A percentile compares a stretch with the other conserved stretches of the same genome.
Conservation (phyloP, 30 jellyfish, hydroid and myxozoan genomes). For the Mastigias papua region DNA sequence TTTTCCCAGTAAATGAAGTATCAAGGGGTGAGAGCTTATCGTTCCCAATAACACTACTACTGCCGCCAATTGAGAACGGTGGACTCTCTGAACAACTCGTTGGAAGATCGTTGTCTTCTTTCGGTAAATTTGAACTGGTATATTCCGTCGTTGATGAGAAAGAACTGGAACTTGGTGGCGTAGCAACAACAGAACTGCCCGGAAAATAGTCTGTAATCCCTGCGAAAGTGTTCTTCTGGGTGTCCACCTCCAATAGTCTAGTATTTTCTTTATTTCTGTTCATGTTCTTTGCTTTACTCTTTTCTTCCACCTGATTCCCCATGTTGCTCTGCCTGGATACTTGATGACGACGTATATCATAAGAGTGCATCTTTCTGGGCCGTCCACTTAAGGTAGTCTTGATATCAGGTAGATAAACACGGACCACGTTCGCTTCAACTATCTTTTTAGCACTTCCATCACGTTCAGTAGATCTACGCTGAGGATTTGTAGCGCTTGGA, state of each 20-base stretch:
- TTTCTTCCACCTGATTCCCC: neutral
- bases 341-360: neutral
- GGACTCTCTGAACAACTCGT: conserved; percentile 8
- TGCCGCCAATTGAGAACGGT: neutral
- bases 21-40: neutral
- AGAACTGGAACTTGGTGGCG: neutral
- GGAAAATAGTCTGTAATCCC: neutral
- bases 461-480: neutral
- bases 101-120: neutral
- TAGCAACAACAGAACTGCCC: neutral
- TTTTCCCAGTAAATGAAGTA: neutral
- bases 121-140: neutral
- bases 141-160: neutral
- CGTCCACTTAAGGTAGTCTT: neutral
- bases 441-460: neutral
- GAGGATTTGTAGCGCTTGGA: neutral
- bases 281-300: too few species aligned
- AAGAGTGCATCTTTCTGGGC: neutral
- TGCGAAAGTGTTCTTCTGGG: neutral
- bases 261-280: too few species aligned
- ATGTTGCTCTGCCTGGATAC: neutral
- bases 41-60: neutral
- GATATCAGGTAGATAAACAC: neutral
- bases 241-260: neutral
- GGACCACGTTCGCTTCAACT: neutral